Conservation (phyloP, 1,140 invertebrate genomes). For the Riptortus pedestris region DNA sequence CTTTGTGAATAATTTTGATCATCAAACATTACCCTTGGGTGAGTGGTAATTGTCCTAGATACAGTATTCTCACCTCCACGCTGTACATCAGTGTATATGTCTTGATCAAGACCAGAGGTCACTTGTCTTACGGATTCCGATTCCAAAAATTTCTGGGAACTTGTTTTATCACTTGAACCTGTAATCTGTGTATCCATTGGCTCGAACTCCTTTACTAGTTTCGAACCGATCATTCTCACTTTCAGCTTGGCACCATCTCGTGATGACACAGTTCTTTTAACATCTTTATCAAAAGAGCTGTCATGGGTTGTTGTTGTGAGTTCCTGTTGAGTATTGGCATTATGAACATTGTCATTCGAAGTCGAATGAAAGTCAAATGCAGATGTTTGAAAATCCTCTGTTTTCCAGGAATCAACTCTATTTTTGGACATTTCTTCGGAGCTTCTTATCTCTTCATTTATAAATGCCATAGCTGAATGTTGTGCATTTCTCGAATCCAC, state of each 20-base stretch:
- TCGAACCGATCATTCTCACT: constrained; percentile 11
- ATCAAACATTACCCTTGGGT: no score
- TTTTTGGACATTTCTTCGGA: background rate
- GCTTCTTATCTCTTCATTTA: background rate
- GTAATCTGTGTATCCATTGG: background rate
- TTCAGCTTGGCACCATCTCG: background rate
- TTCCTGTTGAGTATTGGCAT: background rate
- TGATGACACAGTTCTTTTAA: background rate
- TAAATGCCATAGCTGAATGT: background rate
- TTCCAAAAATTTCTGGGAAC: background rate
- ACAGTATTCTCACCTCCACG: no score
- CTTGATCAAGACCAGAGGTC: no score
- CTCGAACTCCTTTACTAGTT: background rate
- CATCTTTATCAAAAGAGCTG: background rate
- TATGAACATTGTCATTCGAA: background rate
- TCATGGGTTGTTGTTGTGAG: background rate
- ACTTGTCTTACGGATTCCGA: no score
- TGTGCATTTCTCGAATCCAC: constrained; percentile 1
- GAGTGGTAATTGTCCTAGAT: no score
- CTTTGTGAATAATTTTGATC: no score
- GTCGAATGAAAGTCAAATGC: background rate
- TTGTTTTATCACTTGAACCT: background rate
- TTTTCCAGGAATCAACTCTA: background rate
- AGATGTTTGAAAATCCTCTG: background rate
- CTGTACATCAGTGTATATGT: no score